Conservation (phyloP, 2,888 invertebrate genomes). For the Ophonus ardosiacus region DNA sequence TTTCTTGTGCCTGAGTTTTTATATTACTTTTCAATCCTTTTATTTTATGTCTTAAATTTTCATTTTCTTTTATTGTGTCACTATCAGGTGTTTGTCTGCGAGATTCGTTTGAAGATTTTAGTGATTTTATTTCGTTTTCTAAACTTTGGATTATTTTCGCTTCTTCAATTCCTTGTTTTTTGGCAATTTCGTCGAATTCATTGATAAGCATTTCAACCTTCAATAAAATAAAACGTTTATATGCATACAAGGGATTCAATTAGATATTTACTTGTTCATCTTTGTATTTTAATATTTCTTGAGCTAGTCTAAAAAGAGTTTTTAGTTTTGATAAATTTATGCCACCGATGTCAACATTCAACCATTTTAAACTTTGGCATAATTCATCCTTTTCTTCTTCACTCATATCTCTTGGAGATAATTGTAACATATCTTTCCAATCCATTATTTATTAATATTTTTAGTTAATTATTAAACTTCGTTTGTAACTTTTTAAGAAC, state of each 20-base stretch:
- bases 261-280: constrained; percentile 80
- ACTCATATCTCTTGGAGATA: constrained; percentile 78
- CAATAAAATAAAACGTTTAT: constrained; percentile 1
- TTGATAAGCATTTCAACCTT: constrained; percentile 77
- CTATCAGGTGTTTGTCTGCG: constrained; percentile 39
- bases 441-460: constrained; percentile 74
- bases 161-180: constrained; percentile 75
- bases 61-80: constrained; percentile 74
- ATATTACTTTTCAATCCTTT: constrained; percentile 74
- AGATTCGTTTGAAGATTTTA: constrained; percentile 68
- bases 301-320: constrained; percentile 80
- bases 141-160: constrained; percentile 71
- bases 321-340: constrained; percentile 79
- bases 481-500: constrained; percentile 29
- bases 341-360: constrained; percentile 80
- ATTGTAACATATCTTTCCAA: constrained; percentile 79
- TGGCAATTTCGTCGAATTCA: constrained; percentile 77
- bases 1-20: constrained; percentile 72
- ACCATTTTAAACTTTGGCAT: constrained; percentile 80
- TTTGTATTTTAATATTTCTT: constrained; percentile 83
- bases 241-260: constrained; percentile 41
- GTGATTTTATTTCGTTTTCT: constrained; percentile 72
- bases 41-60: constrained; percentile 74
- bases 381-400: constrained; percentile 82
- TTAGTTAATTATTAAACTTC: constrained; percentile 71